Evolutionary conservation across 2,113 vertebrate species (phyloP).

Genomic region (Colistium nudipinnis): DNA sequence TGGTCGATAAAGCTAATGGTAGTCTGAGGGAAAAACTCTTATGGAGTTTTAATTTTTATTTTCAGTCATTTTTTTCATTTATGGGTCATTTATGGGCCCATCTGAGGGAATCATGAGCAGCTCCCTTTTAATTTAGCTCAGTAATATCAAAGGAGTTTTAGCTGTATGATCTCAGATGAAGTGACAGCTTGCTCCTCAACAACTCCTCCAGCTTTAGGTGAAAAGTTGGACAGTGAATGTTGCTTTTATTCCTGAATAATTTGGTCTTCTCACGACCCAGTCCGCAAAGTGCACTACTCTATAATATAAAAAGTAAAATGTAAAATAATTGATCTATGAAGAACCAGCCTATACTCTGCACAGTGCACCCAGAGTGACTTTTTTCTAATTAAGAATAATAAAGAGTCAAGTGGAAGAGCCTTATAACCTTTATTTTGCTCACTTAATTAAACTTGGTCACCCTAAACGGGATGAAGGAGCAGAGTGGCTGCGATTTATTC

Average conservation of each 20-base stretch:
- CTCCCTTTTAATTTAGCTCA: too few species aligned
- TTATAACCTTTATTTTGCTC: not conserved
- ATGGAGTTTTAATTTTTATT: too few species aligned
- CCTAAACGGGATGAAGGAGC: constrained; percentile 19
- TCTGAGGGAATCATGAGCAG: too few species aligned
- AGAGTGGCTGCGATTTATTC: constrained; percentile 16
- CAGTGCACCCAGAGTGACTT: not conserved
- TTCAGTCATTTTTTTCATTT: too few species aligned
- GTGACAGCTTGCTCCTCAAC: constrained; percentile 37
- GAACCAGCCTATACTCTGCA: not conserved
- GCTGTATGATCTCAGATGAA: too few species aligned
- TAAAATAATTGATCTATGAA: not conserved
- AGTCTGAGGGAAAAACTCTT: not conserved
- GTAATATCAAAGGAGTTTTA: too few species aligned
- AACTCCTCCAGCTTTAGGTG: constrained; percentile 37
- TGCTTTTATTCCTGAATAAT: constrained; percentile 37
- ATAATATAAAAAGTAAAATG: constrained; percentile 14
- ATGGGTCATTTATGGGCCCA: too few species aligned
- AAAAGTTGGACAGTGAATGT: constrained; percentile 35
- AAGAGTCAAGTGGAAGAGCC: constrained; percentile 7
- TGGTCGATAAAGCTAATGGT: not conserved
- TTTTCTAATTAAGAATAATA: constrained; percentile 6
- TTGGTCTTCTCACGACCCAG: constrained; percentile 43
- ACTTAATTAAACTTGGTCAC: constrained; percentile 32
- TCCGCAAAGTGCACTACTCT: constrained; percentile 20